phyloP scores from a whole-genome alignment of 2,888 invertebrate genomes.

The Drosophila trichaetosa region DNA sequence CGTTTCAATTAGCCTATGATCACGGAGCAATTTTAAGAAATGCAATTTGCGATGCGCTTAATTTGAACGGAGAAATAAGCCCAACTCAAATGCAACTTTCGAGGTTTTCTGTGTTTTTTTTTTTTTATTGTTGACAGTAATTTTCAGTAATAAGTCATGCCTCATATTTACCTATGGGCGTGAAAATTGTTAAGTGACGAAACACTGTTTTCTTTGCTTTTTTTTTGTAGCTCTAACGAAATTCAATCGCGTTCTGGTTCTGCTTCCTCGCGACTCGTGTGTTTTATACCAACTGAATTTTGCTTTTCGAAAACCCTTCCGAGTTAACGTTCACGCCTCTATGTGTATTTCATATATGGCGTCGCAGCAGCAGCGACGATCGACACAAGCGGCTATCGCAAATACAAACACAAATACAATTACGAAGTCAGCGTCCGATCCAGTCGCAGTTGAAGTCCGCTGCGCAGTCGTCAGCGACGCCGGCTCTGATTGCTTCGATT shows the following conservation, averaged over 20 bases:
- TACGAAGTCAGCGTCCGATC: conserved; percentile 33
- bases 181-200: conserved; percentile 29
- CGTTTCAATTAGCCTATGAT: conserved; percentile 44
- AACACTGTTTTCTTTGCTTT: conserved; percentile 14
- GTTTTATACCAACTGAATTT: conserved; percentile 78
- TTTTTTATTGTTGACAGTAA: conserved; percentile 33
- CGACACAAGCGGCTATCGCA: conserved; percentile 52
- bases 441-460: conserved; percentile 7
- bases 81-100: conserved; percentile 14
- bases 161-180: conserved; percentile 60
- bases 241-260: conserved; percentile 53
- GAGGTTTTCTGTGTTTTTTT: not conserved
- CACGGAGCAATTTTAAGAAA: conserved; percentile 39
- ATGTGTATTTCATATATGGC: conserved; percentile 35
- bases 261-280: conserved; percentile 74
- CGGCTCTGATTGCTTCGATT: conserved; percentile 17
- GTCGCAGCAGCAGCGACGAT: conserved; percentile 46
- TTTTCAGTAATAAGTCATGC: conserved; percentile 56
- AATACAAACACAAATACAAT: conserved; percentile 43
- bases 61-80: conserved; percentile 14
- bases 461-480: conserved; percentile 1
- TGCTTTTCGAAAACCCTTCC: conserved; percentile 75
- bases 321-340: conserved; percentile 64
- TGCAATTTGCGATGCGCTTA: conserved; percentile 31
- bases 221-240: conserved; percentile 43